Evolutionary conservation across 2,888 invertebrate genomes (phyloP).

Genomic region (Acanthopleura granulata): DNA sequence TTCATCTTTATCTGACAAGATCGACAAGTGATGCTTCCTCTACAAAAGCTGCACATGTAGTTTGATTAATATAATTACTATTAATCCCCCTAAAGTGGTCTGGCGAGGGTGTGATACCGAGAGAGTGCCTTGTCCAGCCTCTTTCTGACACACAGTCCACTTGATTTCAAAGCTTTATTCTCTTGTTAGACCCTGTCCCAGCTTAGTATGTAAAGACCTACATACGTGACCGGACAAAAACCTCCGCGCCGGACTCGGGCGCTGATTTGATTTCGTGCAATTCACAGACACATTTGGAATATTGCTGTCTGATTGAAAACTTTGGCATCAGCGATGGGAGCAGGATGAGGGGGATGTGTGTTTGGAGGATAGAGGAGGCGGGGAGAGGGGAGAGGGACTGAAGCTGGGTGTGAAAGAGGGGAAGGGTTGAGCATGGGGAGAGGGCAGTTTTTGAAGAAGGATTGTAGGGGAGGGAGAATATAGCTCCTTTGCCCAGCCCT

Average conservation of each 20-base stretch:
- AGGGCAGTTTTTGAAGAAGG: too few relatives aligned
- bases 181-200: not conserved
- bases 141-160: not conserved
- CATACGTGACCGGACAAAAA: conserved; percentile 13
- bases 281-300: conserved; percentile 15
- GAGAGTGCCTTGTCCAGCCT: not conserved
- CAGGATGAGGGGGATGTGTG: too few relatives aligned
- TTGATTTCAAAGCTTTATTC: not conserved
- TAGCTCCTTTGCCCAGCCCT: too few relatives aligned
- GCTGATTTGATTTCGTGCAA: conserved; percentile 13
- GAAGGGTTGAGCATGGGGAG: too few relatives aligned
- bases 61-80: conserved; percentile 10
- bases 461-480: too few relatives aligned
- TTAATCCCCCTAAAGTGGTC: conserved; percentile 7
- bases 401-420: too few relatives aligned
- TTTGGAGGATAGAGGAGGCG: too few relatives aligned
- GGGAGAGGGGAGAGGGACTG: too few relatives aligned
- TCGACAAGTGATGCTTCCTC: conserved; percentile 5
- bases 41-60: conserved; percentile 12
- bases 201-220: not conserved
- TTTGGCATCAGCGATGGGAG: not conserved
- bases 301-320: conserved; percentile 10
- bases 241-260: not conserved
- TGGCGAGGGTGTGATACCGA: not conserved
- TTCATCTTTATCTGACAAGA: conserved; percentile 8